phyloP scores from a whole-genome alignment of 2,113 vertebrate genomes.

The Sebastes fasciatus region DNA sequence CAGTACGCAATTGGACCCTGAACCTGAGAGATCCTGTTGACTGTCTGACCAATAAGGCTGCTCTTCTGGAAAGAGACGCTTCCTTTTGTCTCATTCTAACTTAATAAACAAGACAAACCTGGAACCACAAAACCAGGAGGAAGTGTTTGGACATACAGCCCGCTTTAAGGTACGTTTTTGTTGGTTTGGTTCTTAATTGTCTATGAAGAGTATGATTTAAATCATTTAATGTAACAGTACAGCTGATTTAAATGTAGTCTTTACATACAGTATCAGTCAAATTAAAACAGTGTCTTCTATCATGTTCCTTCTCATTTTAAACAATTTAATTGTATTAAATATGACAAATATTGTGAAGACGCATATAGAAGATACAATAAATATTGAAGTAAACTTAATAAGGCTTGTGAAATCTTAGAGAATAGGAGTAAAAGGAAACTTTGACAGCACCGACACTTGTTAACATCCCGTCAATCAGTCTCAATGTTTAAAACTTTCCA shows the following conservation, averaged over 20 bases:
- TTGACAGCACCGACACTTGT: not conserved
- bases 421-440: not conserved
- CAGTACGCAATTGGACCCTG: conserved; percentile 77
- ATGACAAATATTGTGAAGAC: not conserved
- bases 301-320: conserved; percentile 4
- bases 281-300: not conserved
- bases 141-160: conserved; percentile 49
- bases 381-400: not conserved
- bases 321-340: not conserved
- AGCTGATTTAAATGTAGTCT: conserved; percentile 6
- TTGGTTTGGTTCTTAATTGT: not conserved
- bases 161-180: conserved; percentile 68
- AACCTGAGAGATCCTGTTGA: conserved; percentile 70
- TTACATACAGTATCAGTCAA: not conserved
- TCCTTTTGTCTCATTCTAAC: conserved; percentile 52
- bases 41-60: conserved; percentile 63
- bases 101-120: conserved; percentile 64
- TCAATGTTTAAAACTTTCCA: conserved; percentile 38
- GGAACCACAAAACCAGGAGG: conserved; percentile 59
- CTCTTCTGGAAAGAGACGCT: conserved; percentile 69
- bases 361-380: not conserved
- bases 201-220: not conserved
- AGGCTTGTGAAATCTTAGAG: not conserved
- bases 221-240: not conserved
- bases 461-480: not conserved